Evolutionary conservation across 2,888 invertebrate species (phyloP).

Genomic region (Ephialtes manifestator): DNA sequence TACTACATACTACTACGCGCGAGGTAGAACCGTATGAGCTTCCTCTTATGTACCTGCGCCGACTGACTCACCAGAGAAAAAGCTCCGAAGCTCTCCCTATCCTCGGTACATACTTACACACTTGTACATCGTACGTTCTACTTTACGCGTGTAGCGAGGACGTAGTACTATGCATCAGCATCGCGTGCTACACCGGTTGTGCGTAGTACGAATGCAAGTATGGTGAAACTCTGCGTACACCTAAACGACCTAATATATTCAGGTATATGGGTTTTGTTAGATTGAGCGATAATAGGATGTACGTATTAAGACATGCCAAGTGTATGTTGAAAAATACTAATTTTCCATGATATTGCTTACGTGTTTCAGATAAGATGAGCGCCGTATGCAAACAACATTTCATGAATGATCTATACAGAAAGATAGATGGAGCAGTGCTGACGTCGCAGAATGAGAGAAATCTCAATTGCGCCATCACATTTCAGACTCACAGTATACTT

Average conservation of each 20-base stretch:
- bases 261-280: constrained; percentile 12
- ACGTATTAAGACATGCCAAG: constrained; percentile 11
- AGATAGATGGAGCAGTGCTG: constrained; percentile 96
- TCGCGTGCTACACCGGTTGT: constrained; percentile 37
- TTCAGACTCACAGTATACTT: constrained; percentile 97
- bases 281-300: constrained; percentile 6
- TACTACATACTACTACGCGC: constrained; percentile 15
- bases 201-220: not conserved
- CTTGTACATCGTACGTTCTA: constrained; percentile 10
- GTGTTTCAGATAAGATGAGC: constrained; percentile 94
- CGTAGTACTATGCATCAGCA: constrained; percentile 28
- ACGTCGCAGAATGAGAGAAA: constrained; percentile 96
- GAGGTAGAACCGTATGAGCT: constrained; percentile 48
- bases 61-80: constrained; percentile 48
- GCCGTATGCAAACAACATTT: constrained; percentile 96
- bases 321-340: not conserved
- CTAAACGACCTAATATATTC: constrained; percentile 35
- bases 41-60: constrained; percentile 21
- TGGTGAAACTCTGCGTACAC: constrained; percentile 23
- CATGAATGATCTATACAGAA: constrained; percentile 95
- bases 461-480: constrained; percentile 96
- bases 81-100: constrained; percentile 38
- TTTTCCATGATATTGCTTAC: constrained; percentile 68
- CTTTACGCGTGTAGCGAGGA: not conserved
- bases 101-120: constrained; percentile 6